These are phyloP conservation scores for Perca fluviatilis DNA, from an alignment of 2,113 vertebrate species.

Conservation along the genomic window DNA sequence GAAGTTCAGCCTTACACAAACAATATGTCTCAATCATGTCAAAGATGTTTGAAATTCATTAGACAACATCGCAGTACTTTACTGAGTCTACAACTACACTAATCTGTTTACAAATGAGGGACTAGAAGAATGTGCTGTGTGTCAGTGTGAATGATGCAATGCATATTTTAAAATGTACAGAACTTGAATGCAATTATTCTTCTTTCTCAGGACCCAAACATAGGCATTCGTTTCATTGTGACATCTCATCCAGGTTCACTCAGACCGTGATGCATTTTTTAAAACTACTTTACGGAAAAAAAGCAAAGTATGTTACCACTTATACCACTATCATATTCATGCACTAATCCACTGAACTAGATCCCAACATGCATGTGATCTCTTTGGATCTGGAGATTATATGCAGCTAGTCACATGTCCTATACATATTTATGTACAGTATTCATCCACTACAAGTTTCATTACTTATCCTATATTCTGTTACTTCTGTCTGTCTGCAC, in stretches of 20 bases:
- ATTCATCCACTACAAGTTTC: conserved; percentile 6
- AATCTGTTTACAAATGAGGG: not conserved
- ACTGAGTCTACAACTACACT: not conserved
- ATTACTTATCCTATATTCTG: not conserved
- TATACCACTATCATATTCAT: not conserved
- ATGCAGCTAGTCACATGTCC: conserved; percentile 15
- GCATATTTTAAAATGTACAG: not conserved
- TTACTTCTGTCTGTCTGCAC: not conserved
- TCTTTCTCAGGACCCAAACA: not conserved
- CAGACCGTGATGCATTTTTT: not conserved
- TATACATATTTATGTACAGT: conserved; percentile 1
- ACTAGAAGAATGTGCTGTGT: not conserved
- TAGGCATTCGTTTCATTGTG: not conserved
- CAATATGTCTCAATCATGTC: not conserved
- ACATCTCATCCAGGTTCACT: not conserved
- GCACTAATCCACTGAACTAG: not conserved
- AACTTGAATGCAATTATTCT: no score
- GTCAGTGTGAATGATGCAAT: not conserved
- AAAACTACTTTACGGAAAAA: not conserved
- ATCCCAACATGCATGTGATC: not conserved
- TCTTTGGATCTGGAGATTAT: not conserved
- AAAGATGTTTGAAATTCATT: not conserved
- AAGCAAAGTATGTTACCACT: not conserved
- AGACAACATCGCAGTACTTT: not conserved
- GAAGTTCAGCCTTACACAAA: not conserved